These are phyloP conservation scores for Clarias magur DNA, from an alignment of 2,113 vertebrate genomes.

Conservation along the genomic window DNA sequence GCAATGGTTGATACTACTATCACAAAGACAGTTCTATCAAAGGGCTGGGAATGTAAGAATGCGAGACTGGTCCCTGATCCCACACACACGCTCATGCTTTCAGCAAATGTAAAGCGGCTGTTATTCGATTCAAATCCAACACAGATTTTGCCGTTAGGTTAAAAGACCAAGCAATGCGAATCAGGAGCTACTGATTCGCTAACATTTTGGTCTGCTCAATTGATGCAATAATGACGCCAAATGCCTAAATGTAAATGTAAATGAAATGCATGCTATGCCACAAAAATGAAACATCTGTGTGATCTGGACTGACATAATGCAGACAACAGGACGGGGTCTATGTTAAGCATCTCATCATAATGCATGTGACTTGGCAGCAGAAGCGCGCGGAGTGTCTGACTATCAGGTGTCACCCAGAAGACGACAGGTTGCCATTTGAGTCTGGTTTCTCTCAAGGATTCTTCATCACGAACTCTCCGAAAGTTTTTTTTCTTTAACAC, in stretches of 20 bases:
- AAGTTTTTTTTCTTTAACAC: background rate
- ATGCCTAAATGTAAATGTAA: too few species aligned
- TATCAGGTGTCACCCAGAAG: conserved; percentile 4
- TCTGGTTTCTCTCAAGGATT: background rate
- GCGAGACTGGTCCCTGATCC: background rate
- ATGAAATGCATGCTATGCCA: background rate
- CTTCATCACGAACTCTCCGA: background rate
- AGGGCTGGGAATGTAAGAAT: background rate
- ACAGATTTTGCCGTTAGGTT: conserved; percentile 5
- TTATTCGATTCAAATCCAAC: conserved; percentile 13
- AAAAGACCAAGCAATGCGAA: conserved; percentile 19
- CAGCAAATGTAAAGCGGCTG: background rate
- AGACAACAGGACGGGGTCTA: background rate
- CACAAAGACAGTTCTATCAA: background rate
- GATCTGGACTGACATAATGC: background rate
- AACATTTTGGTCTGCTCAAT: background rate
- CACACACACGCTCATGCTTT: background rate
- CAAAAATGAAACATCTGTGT: background rate
- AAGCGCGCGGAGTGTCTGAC: background rate
- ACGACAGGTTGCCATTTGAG: background rate
- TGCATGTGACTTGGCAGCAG: conserved; percentile 1
- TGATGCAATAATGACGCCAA: too few species aligned
- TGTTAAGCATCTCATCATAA: background rate
- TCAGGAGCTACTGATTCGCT: background rate
- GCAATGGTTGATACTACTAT: background rate